Evolutionary conservation across 1,140 invertebrate genomes (phyloP).

Genomic region (Amyelois transitella): DNA sequence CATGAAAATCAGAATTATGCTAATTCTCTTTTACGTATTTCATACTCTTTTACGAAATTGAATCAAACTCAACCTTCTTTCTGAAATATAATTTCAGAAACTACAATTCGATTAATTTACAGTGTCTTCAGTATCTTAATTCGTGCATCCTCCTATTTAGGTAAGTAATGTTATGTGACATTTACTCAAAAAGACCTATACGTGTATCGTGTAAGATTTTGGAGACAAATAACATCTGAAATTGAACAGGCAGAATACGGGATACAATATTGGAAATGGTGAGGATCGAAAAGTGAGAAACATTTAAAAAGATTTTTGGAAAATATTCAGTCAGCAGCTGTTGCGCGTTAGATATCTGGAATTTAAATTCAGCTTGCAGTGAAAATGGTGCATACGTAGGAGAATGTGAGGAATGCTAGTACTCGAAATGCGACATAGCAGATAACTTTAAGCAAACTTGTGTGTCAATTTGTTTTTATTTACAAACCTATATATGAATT

Average conservation of each 20-base stretch:
- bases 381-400: not conserved
- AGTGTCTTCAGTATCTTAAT: too few relatives aligned
- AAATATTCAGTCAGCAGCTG: slow-evolving; percentile 44
- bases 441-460: not conserved
- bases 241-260: slow-evolving; percentile 6
- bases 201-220: too few relatives aligned
- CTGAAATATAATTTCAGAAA: too few relatives aligned
- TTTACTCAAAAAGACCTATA: too few relatives aligned
- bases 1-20: too few relatives aligned
- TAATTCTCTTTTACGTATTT: too few relatives aligned
- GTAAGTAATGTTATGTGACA: too few relatives aligned
- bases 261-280: slow-evolving; percentile 13
- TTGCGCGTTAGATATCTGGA: slow-evolving; percentile 23
- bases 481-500: too few relatives aligned
- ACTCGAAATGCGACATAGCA: not conserved
- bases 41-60: too few relatives aligned
- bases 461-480: not conserved
- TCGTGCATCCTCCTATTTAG: too few relatives aligned
- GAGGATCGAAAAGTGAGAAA: slow-evolving; percentile 15
- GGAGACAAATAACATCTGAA: not conserved
- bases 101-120: too few relatives aligned
- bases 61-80: too few relatives aligned
- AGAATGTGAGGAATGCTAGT: not conserved
- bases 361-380: slow-evolving; percentile 26
- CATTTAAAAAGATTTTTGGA: slow-evolving; percentile 23